Evolutionary conservation across 1,140 invertebrate genomes (phyloP).

Genomic region (Euwallacea fornicatus): DNA sequence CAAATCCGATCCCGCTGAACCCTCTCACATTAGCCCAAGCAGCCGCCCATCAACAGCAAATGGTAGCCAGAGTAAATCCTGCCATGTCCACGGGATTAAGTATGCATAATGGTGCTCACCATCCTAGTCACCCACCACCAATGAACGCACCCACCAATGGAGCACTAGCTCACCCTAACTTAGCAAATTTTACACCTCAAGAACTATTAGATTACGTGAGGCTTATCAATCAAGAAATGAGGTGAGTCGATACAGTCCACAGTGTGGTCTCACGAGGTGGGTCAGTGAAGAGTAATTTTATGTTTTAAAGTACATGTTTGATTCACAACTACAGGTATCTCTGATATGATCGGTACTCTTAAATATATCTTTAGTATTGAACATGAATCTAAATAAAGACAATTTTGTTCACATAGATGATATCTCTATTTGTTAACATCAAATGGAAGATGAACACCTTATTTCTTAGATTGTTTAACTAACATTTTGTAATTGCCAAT

Average conservation of each 20-base stretch:
- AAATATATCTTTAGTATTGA: too few species aligned
- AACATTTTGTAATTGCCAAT: too few species aligned
- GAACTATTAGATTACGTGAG: conserved; percentile 79
- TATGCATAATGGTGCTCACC: conserved; percentile 60
- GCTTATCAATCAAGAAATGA: conserved; percentile 60
- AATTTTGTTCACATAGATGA: too few species aligned
- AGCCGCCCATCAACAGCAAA: conserved; percentile 51
- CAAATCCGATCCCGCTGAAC: conserved; percentile 70
- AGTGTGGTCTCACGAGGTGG: too few species aligned
- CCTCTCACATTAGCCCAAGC: conserved; percentile 71
- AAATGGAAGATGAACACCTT: too few species aligned
- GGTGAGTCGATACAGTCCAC: conserved; percentile 28
- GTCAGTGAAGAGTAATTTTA: too few species aligned
- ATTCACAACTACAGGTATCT: too few species aligned
- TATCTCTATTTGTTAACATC: too few species aligned
- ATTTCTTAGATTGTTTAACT: too few species aligned
- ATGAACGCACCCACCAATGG: conserved; percentile 53
- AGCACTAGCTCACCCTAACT: conserved; percentile 38
- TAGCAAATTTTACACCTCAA: conserved; percentile 60
- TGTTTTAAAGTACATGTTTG: too few species aligned
- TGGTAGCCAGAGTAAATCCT: conserved; percentile 48
- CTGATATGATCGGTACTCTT: too few species aligned
- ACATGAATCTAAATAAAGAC: too few species aligned
- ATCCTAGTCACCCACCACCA: conserved; percentile 53
- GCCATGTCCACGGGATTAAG: conserved; percentile 57